Percentiles rank a stretch among this genome's conserved stretches.
These are phyloP conservation scores for Pyrochroa serraticornis DNA, from an alignment of 2,888 invertebrate genomes.

Conservation along the genomic window DNA sequence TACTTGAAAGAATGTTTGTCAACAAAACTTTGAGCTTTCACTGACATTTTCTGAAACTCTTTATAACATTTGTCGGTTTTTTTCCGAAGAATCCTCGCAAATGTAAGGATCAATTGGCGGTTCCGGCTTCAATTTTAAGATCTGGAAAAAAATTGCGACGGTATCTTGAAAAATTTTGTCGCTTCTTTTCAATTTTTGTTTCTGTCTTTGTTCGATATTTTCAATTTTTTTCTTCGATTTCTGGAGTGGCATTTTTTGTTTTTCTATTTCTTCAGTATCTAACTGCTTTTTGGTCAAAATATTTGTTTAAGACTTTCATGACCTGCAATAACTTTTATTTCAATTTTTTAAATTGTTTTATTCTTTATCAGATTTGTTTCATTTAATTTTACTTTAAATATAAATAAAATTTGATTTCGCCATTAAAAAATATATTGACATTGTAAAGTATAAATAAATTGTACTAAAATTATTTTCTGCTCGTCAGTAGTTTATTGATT, in stretches of 20 bases:
- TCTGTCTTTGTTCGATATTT: conserved; percentile 63
- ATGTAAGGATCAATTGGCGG: conserved; percentile 55
- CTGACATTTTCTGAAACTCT: conserved; percentile 52
- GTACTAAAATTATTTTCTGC: too few relatives aligned
- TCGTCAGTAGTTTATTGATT: too few relatives aligned
- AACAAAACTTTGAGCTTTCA: conserved; percentile 56
- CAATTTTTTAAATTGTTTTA: too few relatives aligned
- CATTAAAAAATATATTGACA: too few relatives aligned
- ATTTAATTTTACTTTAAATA: too few relatives aligned
- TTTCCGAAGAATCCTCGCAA: neutral
- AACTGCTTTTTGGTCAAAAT: conserved; percentile 70
- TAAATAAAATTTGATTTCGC: too few relatives aligned
- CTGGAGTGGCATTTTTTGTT: conserved; percentile 66
- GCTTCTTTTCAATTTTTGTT: conserved; percentile 63
- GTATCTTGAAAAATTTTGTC: conserved; percentile 71
- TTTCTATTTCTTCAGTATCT: conserved; percentile 65
- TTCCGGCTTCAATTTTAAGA: conserved; percentile 60
- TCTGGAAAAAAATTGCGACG: conserved; percentile 68
- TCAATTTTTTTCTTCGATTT: conserved; percentile 65
- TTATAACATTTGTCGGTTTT: conserved; percentile 34
- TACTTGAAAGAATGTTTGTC: conserved; percentile 60
- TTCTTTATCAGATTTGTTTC: too few relatives aligned
- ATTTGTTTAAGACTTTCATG: conserved; percentile 67
- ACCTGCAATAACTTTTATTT: conserved; percentile 71
- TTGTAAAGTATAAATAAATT: too few relatives aligned